These are phyloP conservation scores for Oxygymnocypris stewartii DNA, from an alignment of 2,113 vertebrate genomes.

Conservation along the genomic window DNA sequence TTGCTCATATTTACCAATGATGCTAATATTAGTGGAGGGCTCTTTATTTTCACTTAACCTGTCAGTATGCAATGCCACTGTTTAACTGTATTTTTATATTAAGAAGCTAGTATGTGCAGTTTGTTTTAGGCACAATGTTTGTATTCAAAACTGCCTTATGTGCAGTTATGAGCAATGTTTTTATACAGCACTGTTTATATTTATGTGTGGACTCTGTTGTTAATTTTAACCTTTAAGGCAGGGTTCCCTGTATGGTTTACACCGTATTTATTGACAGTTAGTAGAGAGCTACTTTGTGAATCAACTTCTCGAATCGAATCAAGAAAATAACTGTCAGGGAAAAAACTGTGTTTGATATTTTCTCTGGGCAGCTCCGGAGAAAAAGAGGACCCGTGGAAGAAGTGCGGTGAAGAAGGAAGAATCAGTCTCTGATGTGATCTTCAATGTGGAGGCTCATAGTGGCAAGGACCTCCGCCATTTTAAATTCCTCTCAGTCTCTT, in stretches of 20 bases:
- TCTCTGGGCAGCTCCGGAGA: constrained; percentile 56
- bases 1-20: too few species aligned
- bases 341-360: neutral
- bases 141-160: neutral
- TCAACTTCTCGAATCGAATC: neutral
- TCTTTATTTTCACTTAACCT: neutral
- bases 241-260: neutral
- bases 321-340: neutral
- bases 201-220: neutral
- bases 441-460: constrained; percentile 82
- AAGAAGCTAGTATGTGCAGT: too few species aligned
- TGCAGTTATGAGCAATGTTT: neutral
- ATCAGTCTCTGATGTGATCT: constrained; percentile 76
- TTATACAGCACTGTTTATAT: neutral
- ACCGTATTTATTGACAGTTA: neutral
- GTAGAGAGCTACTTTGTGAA: neutral
- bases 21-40: too few species aligned
- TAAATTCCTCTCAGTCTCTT: constrained; percentile 89
- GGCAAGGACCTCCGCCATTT: constrained; percentile 92
- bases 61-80: neutral
- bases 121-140: neutral
- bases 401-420: constrained; percentile 56
- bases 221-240: neutral
- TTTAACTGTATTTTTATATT: too few species aligned
- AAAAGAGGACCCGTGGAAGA: constrained; percentile 46